Percentiles rank a stretch among this genome's conserved stretches.
These are phyloP conservation scores for Sebastes ruberrimus DNA, from an alignment of 2,797 vertebrate genomes.

Conservation along the genomic window DNA sequence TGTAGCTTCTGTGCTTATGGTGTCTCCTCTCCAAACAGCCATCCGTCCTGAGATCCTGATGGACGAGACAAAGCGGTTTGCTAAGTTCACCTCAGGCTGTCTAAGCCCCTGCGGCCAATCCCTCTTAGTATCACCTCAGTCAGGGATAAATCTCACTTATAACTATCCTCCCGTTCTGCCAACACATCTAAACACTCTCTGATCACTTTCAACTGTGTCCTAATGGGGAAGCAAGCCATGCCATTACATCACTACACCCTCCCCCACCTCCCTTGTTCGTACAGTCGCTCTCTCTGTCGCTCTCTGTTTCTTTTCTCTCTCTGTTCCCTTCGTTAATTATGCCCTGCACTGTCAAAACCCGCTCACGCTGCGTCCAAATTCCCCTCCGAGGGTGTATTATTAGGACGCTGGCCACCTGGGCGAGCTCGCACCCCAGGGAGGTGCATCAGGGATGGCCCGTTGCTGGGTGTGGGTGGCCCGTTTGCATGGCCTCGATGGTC, in stretches of 20 bases:
- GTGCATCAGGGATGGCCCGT: slow-evolving; percentile 38
- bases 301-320: slow-evolving; percentile 29
- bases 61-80: slow-evolving; percentile 26
- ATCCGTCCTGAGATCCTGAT: slow-evolving; percentile 20
- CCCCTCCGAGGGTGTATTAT: slow-evolving; percentile 61
- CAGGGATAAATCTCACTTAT: slow-evolving; percentile 77
- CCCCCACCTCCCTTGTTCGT: slow-evolving; percentile 35
- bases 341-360: slow-evolving; percentile 38
- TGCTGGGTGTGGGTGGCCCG: slow-evolving; percentile 55
- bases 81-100: slow-evolving; percentile 58
- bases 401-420: slow-evolving; percentile 53
- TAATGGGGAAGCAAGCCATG: slow-evolving; percentile 61
- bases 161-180: slow-evolving; percentile 66
- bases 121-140: slow-evolving; percentile 72
- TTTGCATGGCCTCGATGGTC: slow-evolving; percentile 51
- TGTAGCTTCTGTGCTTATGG: neutral
- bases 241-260: slow-evolving; percentile 68
- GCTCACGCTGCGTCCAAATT: slow-evolving; percentile 49
- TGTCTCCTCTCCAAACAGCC: neutral
- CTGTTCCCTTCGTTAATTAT: slow-evolving; percentile 61
- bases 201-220: slow-evolving; percentile 72
- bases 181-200: slow-evolving; percentile 69
- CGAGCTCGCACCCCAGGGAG: slow-evolving; percentile 21
- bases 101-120: slow-evolving; percentile 62
- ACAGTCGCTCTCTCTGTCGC: slow-evolving; percentile 32